Percentiles rank a stretch among this genome's conserved stretches.
Conservation (phyloP, 2,113 vertebrate genomes). For the Chinchilla lanigera region DNA sequence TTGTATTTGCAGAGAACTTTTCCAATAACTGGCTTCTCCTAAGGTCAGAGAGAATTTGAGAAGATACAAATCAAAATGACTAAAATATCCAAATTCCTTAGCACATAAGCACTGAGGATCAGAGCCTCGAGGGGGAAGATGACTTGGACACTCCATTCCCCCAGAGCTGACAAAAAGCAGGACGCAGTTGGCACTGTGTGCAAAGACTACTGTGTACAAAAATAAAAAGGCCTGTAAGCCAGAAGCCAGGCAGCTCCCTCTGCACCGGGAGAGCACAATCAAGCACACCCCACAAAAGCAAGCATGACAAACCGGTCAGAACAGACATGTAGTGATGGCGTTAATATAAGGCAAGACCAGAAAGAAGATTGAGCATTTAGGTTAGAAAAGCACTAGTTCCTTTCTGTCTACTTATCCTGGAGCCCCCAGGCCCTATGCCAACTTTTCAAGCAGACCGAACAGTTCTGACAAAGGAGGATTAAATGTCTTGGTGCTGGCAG, state of each 20-base stretch:
- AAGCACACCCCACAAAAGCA: neutral
- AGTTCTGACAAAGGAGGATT: conserved; percentile 59
- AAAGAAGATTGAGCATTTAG: neutral
- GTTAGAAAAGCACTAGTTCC: neutral
- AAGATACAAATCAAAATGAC: neutral
- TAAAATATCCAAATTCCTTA: conserved; percentile 27
- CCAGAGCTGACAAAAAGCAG: neutral
- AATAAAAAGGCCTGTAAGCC: neutral
- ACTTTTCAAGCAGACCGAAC: conserved; percentile 33
- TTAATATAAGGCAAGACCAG: neutral
- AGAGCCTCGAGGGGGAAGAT: neutral
- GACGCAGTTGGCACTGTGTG: neutral
- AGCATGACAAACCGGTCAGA: neutral
- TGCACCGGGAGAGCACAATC: neutral
- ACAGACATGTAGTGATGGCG: neutral
- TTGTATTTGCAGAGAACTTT: conserved; percentile 17
- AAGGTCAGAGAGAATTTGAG: neutral
- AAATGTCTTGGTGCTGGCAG: neutral
- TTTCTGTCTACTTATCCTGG: neutral
- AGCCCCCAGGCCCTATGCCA: neutral
- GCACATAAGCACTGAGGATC: neutral
- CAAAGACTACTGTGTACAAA: fast-evolving
- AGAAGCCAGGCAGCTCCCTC: neutral
- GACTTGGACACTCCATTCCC: neutral
- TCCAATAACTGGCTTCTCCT: neutral